Evolutionary conservation across 2,888 invertebrate genomes (phyloP).

Genomic region (Hydroisotoma schaefferi): DNA sequence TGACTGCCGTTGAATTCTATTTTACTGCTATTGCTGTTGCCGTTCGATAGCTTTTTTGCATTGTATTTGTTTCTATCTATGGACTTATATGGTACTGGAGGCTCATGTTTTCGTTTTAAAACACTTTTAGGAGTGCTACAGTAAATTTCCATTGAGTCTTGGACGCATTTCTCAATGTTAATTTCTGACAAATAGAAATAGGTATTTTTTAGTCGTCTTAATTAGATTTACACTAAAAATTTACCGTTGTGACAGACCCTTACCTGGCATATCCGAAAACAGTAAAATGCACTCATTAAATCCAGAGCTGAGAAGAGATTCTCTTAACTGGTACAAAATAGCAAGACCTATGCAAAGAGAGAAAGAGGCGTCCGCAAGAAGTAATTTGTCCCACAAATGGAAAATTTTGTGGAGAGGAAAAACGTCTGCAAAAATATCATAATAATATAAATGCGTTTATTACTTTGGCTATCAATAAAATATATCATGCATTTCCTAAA

Average conservation of each 20-base stretch:
- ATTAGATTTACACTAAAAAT: neutral
- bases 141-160: slow-evolving; percentile 81
- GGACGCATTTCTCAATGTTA: slow-evolving; percentile 88
- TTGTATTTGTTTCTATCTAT: neutral
- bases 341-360: slow-evolving; percentile 93
- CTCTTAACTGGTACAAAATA: slow-evolving; percentile 80
- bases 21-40: neutral
- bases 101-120: slow-evolving; percentile 75
- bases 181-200: slow-evolving; percentile 62
- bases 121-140: slow-evolving; percentile 82
- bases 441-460: slow-evolving; percentile 16
- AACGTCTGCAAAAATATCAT: slow-evolving; percentile 78
- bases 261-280: slow-evolving; percentile 92
- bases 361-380: slow-evolving; percentile 87
- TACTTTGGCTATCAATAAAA: slow-evolving; percentile 6
- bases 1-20: neutral
- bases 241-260: slow-evolving; percentile 13
- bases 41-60: neutral
- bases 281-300: slow-evolving; percentile 98
- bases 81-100: slow-evolving; percentile 22
- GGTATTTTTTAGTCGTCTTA: slow-evolving; percentile 3
- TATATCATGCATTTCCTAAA: neutral
- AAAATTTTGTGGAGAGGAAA: slow-evolving; percentile 97
- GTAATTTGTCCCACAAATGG: slow-evolving; percentile 94
- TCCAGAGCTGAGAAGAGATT: slow-evolving; percentile 77